Conservation (phyloP, 2,797 vertebrate species). For the Orestias chungarensis region DNA sequence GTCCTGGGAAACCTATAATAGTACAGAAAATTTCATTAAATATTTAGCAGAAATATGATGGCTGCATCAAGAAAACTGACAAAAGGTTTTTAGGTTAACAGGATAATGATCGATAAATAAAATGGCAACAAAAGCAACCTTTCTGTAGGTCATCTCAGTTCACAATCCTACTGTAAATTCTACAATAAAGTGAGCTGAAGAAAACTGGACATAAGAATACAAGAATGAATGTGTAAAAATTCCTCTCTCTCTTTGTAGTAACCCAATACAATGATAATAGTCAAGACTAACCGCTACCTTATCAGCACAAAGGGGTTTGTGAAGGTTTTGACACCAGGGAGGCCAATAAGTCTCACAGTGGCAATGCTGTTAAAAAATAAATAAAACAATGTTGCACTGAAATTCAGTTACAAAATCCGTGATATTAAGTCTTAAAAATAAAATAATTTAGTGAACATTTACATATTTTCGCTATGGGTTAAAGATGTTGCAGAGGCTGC, state of each 20-base stretch:
- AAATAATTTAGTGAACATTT: neutral
- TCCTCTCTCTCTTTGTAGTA: neutral
- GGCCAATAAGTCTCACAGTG: neutral
- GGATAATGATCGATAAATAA: neutral
- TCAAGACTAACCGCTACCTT: neutral
- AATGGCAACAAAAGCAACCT: neutral
- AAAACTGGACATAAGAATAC: neutral
- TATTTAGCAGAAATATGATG: neutral
- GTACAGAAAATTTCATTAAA: neutral
- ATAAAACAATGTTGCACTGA: neutral
- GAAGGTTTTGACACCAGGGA: neutral
- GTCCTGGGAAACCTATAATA: neutral
- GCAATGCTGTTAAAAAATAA: neutral
- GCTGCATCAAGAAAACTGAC: neutral
- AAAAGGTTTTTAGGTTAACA: neutral
- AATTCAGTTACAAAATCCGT: neutral
- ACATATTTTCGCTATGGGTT: neutral
- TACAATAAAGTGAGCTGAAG: neutral
- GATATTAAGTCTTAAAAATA: neutral
- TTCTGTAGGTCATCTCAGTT: neutral
- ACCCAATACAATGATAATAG: neutral
- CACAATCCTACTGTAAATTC: neutral
- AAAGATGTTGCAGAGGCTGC: neutral
- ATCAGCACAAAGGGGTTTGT: neutral
- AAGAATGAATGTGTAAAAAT: neutral